Conservation (phyloP, 30 jellyfish, hydroid and myxozoan genomes). For the Hydractinia symbiolongicarpus region DNA sequence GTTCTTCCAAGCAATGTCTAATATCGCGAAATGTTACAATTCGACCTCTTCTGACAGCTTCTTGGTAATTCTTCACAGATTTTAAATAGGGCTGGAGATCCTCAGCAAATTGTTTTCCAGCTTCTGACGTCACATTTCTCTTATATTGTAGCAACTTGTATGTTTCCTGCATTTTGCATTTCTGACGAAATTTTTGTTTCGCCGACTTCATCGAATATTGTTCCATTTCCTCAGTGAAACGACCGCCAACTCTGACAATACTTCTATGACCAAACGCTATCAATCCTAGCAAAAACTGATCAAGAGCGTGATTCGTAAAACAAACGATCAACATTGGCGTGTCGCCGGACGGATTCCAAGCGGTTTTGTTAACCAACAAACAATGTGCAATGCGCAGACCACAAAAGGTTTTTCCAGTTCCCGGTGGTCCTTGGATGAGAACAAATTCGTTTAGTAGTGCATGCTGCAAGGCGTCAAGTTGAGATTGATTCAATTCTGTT, state of each 20-base stretch:
- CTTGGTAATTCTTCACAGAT: conserved; percentile 25
- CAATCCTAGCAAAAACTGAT: conserved; percentile 61
- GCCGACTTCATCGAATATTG: conserved; percentile 27
- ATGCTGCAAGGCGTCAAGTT: conserved; percentile 24
- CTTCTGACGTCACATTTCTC: conserved; percentile 11
- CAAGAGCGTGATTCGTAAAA: conserved; percentile 83
- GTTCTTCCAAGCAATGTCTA: conserved; percentile 9
- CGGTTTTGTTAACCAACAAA: conserved; percentile 30
- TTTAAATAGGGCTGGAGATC: conserved; percentile 12
- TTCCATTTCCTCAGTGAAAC: conserved; percentile 49
- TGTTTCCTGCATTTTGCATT: neutral
- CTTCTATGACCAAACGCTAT: conserved; percentile 44
- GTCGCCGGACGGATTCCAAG: conserved; percentile 9
- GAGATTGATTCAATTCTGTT: conserved; percentile 23
- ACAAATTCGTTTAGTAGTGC: conserved; percentile 22
- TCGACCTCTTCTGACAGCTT: conserved; percentile 13
- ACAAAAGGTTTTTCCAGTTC: conserved; percentile 79
- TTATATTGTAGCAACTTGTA: neutral
- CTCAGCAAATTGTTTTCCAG: conserved; percentile 8
- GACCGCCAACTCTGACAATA: conserved; percentile 66
- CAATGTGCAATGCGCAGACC: conserved; percentile 58
- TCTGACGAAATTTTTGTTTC: conserved; percentile 8
- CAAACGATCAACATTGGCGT: conserved; percentile 67
- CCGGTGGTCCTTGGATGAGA: conserved; percentile 92
- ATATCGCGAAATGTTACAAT: conserved; percentile 7